phyloP scores from a whole-genome alignment of 2,113 vertebrate species.

The Fulica atra region DNA sequence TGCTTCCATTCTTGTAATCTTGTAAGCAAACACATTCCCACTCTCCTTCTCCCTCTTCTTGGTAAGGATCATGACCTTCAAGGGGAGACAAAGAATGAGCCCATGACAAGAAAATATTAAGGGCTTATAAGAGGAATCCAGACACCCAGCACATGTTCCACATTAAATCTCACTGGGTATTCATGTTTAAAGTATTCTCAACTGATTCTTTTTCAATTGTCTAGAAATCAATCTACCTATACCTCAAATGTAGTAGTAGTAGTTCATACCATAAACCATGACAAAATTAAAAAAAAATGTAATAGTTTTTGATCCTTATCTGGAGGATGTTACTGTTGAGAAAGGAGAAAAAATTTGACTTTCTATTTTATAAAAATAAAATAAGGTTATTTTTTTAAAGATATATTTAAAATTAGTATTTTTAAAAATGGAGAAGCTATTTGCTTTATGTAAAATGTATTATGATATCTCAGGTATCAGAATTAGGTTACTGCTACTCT shows the following conservation, averaged over 20 bases:
- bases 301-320: background rate
- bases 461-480: background rate
- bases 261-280: background rate
- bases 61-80: background rate
- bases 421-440: background rate
- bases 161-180: background rate
- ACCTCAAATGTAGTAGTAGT: background rate
- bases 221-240: background rate
- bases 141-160: background rate
- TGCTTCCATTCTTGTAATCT: background rate
- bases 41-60: background rate
- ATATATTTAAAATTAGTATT: background rate
- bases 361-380: background rate
- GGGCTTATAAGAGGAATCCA: background rate
- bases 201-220: background rate
- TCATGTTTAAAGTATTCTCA: background rate
- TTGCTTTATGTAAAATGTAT: background rate
- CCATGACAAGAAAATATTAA: background rate
- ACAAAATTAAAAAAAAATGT: background rate
- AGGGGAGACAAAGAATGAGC: background rate
- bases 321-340: background rate
- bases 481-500: background rate
- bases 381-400: background rate
- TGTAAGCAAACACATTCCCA: background rate
- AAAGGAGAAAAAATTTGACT: background rate